These are phyloP conservation scores for Lepilemur septentrionalis DNA, from an alignment of 2,797 vertebrate species.

Conservation along the genomic window DNA sequence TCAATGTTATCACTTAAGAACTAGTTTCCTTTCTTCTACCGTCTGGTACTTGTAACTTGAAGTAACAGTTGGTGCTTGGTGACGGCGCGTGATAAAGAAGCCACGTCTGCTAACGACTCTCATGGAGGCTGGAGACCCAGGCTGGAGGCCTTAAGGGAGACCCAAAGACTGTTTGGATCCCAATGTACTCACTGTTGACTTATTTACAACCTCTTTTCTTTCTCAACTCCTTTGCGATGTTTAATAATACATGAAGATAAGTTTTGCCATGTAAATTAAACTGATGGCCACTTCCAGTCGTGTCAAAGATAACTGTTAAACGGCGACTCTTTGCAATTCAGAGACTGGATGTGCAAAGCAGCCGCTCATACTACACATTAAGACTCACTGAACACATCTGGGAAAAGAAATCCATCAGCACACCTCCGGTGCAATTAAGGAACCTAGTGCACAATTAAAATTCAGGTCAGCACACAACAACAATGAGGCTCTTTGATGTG, in stretches of 20 bases:
- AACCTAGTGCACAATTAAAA: constrained; percentile 90
- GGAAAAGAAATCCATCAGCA: constrained; percentile 78
- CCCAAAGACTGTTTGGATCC: constrained; percentile 61
- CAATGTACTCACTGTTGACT: constrained; percentile 77
- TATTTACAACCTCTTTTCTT: constrained; percentile 63
- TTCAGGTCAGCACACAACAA: constrained; percentile 93
- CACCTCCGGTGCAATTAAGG: constrained; percentile 89
- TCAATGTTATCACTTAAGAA: constrained; percentile 74
- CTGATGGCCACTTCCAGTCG: not conserved
- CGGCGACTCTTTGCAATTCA: constrained; percentile 19
- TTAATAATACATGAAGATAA: constrained; percentile 46
- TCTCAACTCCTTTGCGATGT: constrained; percentile 48
- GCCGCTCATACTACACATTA: not conserved
- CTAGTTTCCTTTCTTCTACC: constrained; percentile 62
- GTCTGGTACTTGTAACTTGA: constrained; percentile 68
- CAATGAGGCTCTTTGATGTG: constrained; percentile 92
- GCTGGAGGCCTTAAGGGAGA: constrained; percentile 61
- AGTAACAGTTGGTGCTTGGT: constrained; percentile 74
- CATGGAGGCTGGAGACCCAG: constrained; percentile 68
- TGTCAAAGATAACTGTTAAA: not conserved
- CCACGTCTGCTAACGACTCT: constrained; percentile 71
- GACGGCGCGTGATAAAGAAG: constrained; percentile 60
- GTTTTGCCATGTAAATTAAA: constrained; percentile 50
- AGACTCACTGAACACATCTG: constrained; percentile 76
- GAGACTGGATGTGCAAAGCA: constrained; percentile 11